Base-by-base conservation (phyloP, 2,888 invertebrate species). In the Drosophila silvestris region DNA sequence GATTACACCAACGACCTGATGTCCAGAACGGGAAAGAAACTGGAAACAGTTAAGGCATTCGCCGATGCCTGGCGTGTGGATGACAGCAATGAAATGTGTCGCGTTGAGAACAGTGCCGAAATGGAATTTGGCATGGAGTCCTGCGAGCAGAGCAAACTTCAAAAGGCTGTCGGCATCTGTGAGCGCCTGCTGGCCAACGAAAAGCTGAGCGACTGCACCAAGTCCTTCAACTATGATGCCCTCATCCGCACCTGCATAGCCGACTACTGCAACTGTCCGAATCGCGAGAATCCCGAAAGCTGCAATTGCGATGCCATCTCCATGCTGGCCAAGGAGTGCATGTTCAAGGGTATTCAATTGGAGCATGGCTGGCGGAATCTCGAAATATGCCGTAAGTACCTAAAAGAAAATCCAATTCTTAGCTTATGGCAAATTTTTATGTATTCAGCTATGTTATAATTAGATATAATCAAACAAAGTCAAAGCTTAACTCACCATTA, bases 361-460 rank as follows among this genome's bases (percentile, higher is more conserved):
- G 94, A 96, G 83, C 94, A 94, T 60, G 95, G 95, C 51, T 98
- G 98, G 98, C 95, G 98, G 59, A 96, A 96, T 85, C 94, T 95
- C n/a, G 95, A 96, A 12, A 95, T 96, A 54, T 98, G 98, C 91
- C 97, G 98, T 98, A 94, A 96, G 97, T 95, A 60, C 2, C 57
- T 32, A 5, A 22, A 22, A 4, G 5, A 16, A 19, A 19, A 16
- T 19, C 16, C 0, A 51, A 51, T 19, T 33, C 10, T 16, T 16
- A 10, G 7, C 19, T 4, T 19, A 19, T 39, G 10, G 19, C 39
- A 39, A n/a, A 10, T n/a, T 12, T 41, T 2, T 9, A 47, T 26
- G 26, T 16, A 16, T 47, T 5, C 3, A 51, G 10, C 16, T 19
- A 4, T 14, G 14, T 14, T 7, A 1, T 3, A 14, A 14, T 47